Base-by-base conservation (phyloP, 2,888 invertebrate genomes). In the Drosophila peninsularis region DNA sequence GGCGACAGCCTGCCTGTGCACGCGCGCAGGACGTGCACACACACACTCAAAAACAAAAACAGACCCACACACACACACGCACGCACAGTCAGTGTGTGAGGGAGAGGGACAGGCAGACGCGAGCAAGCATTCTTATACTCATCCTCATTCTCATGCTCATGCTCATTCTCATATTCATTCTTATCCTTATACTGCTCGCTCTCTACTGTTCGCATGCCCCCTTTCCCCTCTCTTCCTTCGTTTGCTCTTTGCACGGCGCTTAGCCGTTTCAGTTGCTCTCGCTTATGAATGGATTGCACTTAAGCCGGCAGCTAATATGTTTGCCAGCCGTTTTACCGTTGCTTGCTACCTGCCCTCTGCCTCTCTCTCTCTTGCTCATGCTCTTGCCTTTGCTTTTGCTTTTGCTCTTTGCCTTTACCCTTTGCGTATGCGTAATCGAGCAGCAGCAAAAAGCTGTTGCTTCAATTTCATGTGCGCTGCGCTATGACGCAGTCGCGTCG, bases 11-110 rank as follows among this genome's bases (percentile, higher is more conserved):
- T 32, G 32, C 47, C 37, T 5, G 55, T 82, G 82, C 82, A 82
- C 82, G 82, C 85, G 82, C 66, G 37, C 80, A 85, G 80, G 85
- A 82, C 85, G 80, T 82, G 85, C 69, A 82, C 82, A 63, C 60
- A 62, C 42, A 53, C 9, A 37, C 27, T 5, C n/a, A 36, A 10
- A 21, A n/a, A 37, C 1, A 24, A n/a, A 17, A n/a, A 37, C 10
- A n/a, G 1, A 34, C 19, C n/a, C n/a, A 27, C 24, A 37, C 52
- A 52, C 24, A 37, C 52, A 24, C 19, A 32, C 34, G 17, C 30
- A 27, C 49, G 11, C 24, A 13, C 30, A 57, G 52, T 27, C 24
- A 41, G 34, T 30, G 47, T 50, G 27, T 2, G 41, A 32, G 45
- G 24, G 49, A 17, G 50, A 56, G 68, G 17, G 13, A 63, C 36